Evolutionary conservation across 2,113 vertebrate species (phyloP).

Genomic region (Vidua macroura): DNA sequence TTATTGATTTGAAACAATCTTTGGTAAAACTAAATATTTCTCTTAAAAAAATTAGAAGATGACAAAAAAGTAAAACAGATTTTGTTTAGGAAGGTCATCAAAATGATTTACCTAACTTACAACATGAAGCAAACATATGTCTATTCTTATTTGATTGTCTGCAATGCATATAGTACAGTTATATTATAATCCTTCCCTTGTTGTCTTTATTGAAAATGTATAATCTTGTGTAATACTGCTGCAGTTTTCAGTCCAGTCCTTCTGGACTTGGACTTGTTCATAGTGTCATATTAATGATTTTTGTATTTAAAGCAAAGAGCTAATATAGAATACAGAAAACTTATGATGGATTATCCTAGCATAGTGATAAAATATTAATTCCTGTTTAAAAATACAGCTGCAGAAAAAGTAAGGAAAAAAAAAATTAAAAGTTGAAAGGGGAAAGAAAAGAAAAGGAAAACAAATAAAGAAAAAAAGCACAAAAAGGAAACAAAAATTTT

Average conservation of each 20-base stretch:
- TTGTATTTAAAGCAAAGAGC: not conserved
- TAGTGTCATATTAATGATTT: not conserved
- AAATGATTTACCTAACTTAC: constrained; percentile 17
- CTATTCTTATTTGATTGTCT: not conserved
- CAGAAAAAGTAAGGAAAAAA: not conserved
- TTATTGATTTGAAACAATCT: constrained; percentile 41
- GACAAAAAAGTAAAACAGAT: not conserved
- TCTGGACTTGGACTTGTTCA: not conserved
- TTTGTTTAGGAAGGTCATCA: not conserved
- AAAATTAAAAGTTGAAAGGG: not conserved
- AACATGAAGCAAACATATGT: not conserved
- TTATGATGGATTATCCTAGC: not conserved
- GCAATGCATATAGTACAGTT: not conserved
- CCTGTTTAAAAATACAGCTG: not conserved
- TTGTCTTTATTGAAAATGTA: not conserved
- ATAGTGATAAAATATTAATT: not conserved
- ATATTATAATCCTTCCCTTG: not conserved
- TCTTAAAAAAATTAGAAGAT: not conserved
- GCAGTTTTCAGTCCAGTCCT: not conserved
- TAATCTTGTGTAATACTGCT: not conserved
- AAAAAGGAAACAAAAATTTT: not conserved
- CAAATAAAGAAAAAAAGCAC: not conserved
- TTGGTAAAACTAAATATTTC: constrained; percentile 30
- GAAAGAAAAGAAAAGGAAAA: not conserved
- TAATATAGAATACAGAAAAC: not conserved